Conservation (phyloP, 1,140 invertebrate species). For the Ptiloglossa arizonensis region DNA sequence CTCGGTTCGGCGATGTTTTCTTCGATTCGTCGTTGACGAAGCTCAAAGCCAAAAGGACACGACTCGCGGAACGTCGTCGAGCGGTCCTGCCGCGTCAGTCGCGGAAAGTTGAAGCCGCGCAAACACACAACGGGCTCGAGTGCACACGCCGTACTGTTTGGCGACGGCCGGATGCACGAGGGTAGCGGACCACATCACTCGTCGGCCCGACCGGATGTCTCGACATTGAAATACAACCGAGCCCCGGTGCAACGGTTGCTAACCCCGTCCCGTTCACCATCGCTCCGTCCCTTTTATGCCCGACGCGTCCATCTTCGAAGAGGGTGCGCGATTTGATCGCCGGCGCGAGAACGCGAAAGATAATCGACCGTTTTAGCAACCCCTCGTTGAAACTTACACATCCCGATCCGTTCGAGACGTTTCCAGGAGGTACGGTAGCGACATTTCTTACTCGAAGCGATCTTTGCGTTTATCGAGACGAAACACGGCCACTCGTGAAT, state of each 20-base stretch:
- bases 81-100: conserved; percentile 33
- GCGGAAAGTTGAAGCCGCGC: conserved; percentile 59
- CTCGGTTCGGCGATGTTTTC: not conserved
- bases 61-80: conserved; percentile 29
- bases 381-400: too few relatives aligned
- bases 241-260: conserved; percentile 44
- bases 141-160: conserved; percentile 60
- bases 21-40: too few relatives aligned
- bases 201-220: conserved; percentile 59
- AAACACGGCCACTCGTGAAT: too few relatives aligned
- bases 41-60: conserved; percentile 36
- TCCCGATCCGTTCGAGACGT: too few relatives aligned
- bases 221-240: conserved; percentile 69
- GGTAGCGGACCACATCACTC: conserved; percentile 72
- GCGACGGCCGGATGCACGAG: conserved; percentile 66
- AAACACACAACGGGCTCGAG: conserved; percentile 54
- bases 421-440: too few relatives aligned
- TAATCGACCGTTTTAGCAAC: too few relatives aligned
- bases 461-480: too few relatives aligned
- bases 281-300: conserved; percentile 6
- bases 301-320: too few relatives aligned
- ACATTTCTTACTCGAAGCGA: too few relatives aligned
- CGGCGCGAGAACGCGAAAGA: too few relatives aligned
- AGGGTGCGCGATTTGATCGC: too few relatives aligned
- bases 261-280: conserved; percentile 39